Base-by-base conservation (phyloP, 2,888 invertebrate genomes). In the Ophraella communa region DNA sequence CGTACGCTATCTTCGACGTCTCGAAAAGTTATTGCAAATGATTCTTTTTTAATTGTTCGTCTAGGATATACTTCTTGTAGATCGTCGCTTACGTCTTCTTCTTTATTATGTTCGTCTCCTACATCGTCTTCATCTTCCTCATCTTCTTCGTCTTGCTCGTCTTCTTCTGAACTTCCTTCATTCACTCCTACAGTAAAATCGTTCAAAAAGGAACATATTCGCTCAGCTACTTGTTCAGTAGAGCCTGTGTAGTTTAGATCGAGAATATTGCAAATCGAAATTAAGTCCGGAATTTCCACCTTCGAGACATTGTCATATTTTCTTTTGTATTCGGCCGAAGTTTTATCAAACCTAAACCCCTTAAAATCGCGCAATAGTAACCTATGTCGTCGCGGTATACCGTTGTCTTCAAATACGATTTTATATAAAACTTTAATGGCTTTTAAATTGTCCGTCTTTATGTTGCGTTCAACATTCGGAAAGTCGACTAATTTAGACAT, bases 1-100 rank as follows among this genome's bases (percentile, higher is more conserved):
- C 67, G 47, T 7, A 76, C 63, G n/a, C 55, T 61, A 55, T 73
- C 74, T 65, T 74, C 72, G 11, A 75, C 62, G 59, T 76, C 74
- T 44, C 71, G 58, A 62, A 73, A 73, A 14, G 63, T 74, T 51
- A 74, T 45, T 2, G 56, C 49, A 57, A 66, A 66, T 45, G 58
- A 35, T 47, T 42, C 54, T 14, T 5, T 21, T 54, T 30, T 39
- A 14, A n/a, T 39, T 10, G 17, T 14, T 42, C 42, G 17, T 58
- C 24, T 33, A 20, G 21, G 11, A 7, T 49, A 5, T 42, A 42
- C 42, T 17, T 10, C 42, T 7, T 42, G 17, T 42, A 18, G 4
- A 17, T 33, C 27, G 18, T 57, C 47, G n/a, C 11, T 35, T 17
- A 8, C 27, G 49, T 59, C 39, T 23, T 45, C 27, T 49, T 33